Evolutionary conservation across 2,888 invertebrate species (phyloP).

Genomic region (Caenorhabditis macrosperma): DNA sequence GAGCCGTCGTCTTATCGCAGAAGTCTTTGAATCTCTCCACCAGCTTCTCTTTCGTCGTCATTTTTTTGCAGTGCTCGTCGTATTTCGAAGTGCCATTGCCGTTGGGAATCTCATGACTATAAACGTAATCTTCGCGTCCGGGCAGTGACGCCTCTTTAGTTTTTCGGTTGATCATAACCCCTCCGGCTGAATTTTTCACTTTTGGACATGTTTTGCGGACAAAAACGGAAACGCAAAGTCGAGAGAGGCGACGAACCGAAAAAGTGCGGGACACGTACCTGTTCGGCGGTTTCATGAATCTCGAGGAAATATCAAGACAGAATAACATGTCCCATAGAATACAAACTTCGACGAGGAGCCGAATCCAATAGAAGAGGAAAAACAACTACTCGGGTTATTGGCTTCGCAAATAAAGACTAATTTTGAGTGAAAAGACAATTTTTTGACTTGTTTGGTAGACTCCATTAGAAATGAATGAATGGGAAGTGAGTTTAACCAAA

Average conservation of each 20-base stretch:
- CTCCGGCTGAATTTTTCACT: constrained; percentile 6
- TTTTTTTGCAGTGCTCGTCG: constrained; percentile 3
- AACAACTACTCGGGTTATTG: constrained; percentile 45
- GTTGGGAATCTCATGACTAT: constrained; percentile 55
- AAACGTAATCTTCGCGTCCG: constrained; percentile 56
- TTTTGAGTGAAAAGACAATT: constrained; percentile 12
- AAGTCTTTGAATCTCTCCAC: constrained; percentile 56
- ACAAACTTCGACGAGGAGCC: not conserved
- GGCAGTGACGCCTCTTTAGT: constrained; percentile 35
- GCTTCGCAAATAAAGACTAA: constrained; percentile 31
- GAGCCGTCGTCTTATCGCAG: constrained; percentile 71
- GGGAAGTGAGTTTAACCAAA: not conserved
- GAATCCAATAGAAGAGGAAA: constrained; percentile 7
- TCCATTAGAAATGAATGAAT: constrained; percentile 50
- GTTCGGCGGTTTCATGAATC: constrained; percentile 8
- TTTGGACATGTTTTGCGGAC: not conserved
- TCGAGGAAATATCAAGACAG: constrained; percentile 31
- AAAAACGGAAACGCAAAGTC: not conserved
- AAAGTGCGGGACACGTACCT: constrained; percentile 17
- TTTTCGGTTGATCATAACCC: constrained; percentile 47
- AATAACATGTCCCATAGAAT: constrained; percentile 14
- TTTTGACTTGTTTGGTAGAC: constrained; percentile 19
- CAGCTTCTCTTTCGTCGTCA: not conserved
- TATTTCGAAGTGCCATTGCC: constrained; percentile 26
- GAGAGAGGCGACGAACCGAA: not conserved